Percentiles rank a stretch among this genome's conserved stretches.
Conservation (phyloP, 2,888 invertebrate genomes). For the Aphelenchoides bicaudatus region DNA sequence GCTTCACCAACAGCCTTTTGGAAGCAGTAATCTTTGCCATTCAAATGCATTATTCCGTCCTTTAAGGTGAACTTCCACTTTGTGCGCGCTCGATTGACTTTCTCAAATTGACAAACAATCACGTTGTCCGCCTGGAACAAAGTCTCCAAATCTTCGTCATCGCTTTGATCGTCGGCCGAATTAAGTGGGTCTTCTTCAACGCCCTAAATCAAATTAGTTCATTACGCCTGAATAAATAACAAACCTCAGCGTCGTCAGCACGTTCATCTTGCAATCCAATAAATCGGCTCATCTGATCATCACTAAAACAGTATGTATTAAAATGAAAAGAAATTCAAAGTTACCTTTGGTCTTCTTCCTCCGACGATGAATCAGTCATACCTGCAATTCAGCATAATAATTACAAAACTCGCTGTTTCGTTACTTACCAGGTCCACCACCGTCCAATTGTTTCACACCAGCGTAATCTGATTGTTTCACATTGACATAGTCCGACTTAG, state of each 20-base stretch:
- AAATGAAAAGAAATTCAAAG: background rate
- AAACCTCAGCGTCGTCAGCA: slow-evolving; percentile 26
- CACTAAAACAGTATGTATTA: background rate
- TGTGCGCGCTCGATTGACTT: slow-evolving; percentile 93
- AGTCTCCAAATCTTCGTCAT: slow-evolving; percentile 79
- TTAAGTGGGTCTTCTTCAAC: slow-evolving; percentile 55
- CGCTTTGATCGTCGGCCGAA: slow-evolving; percentile 67
- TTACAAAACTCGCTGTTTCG: slow-evolving; percentile 32
- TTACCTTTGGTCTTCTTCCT: slow-evolving; percentile 40
- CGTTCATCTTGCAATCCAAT: slow-evolving; percentile 32
- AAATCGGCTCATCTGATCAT: slow-evolving; percentile 26
- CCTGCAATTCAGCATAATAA: slow-evolving; percentile 43
- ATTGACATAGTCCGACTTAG: no score
- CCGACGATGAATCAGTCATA: slow-evolving; percentile 46
- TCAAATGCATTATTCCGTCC: slow-evolving; percentile 98
- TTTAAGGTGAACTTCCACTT: slow-evolving; percentile 99
- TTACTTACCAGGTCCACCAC: background rate
- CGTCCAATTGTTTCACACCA: slow-evolving; percentile 15
- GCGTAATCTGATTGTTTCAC: no score
- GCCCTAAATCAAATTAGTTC: slow-evolving; percentile 14
- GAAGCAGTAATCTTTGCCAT: slow-evolving; percentile 95
- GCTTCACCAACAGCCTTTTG: slow-evolving; percentile 98
- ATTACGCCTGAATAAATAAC: slow-evolving; percentile 23
- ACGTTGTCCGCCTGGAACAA: slow-evolving; percentile 98
- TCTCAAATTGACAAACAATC: slow-evolving; percentile 98